Evolutionary conservation across 2,113 vertebrate genomes (phyloP).

Genomic region (Chamaea fasciata): DNA sequence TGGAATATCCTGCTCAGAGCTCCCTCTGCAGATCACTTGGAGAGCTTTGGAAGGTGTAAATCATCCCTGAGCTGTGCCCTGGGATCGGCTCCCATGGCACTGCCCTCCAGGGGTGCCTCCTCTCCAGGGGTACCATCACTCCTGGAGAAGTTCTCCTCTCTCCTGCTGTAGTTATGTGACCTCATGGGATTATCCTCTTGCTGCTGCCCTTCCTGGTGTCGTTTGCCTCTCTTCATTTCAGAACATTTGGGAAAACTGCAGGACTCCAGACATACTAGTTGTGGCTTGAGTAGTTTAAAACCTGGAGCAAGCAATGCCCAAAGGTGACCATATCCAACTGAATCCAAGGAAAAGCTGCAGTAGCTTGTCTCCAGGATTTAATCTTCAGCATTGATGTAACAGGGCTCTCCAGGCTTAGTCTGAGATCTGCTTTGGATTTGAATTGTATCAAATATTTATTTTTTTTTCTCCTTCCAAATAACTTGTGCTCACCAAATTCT

Average conservation of each 20-base stretch:
- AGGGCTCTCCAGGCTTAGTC: not conserved
- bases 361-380: not conserved
- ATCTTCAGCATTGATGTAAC: not conserved
- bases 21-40: not conserved
- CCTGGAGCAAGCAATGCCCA: not conserved
- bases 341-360: not conserved
- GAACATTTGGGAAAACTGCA: not conserved
- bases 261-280: not conserved
- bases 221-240: not conserved
- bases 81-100: not conserved
- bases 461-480: not conserved
- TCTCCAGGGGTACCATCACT: not conserved
- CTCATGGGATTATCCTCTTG: not conserved
- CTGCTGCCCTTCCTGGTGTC: not conserved
- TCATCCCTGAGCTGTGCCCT: not conserved
- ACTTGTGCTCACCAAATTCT: not conserved
- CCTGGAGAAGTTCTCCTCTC: not conserved
- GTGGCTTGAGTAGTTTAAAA: not conserved
- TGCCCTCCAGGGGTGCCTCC: not conserved
- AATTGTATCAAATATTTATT: not conserved
- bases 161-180: not conserved
- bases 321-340: not conserved
- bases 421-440: not conserved
- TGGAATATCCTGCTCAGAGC: not conserved
- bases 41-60: not conserved